Percentiles rank a stretch among this genome's conserved stretches.
Conservation (phyloP, 2,113 vertebrate genomes). For the Myotis brandtii region DNA sequence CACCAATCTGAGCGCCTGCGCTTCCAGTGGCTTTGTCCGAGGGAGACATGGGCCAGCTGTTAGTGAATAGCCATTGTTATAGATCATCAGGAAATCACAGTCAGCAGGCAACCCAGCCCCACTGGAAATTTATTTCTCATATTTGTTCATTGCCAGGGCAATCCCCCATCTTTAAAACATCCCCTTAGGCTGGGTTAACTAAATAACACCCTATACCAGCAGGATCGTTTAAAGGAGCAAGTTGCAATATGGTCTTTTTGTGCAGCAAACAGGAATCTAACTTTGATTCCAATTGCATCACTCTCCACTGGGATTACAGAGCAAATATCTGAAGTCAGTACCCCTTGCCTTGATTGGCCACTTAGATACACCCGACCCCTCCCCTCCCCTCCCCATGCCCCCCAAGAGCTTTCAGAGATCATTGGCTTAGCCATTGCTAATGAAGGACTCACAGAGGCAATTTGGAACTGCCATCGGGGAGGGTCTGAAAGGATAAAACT, state of each 20-base stretch:
- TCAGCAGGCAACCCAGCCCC: conserved; percentile 79
- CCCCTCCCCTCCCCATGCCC: no score
- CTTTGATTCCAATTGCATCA: conserved; percentile 20
- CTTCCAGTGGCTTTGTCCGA: conserved; percentile 87
- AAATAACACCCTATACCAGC: conserved; percentile 43
- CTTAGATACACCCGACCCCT: not conserved
- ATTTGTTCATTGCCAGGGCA: conserved; percentile 72
- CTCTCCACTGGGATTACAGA: not conserved
- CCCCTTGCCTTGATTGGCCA: not conserved
- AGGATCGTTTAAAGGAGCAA: conserved; percentile 42
- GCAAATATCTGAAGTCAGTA: conserved; percentile 18
- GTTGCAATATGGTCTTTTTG: conserved; percentile 29
- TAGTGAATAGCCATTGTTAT: conserved; percentile 88
- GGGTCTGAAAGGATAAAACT: not conserved
- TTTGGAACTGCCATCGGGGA: not conserved
- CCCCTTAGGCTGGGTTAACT: conserved; percentile 64
- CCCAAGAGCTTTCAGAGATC: not conserved
- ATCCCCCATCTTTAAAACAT: conserved; percentile 62
- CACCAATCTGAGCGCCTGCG: conserved; percentile 85
- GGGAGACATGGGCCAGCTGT: conserved; percentile 91
- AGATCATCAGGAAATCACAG: conserved; percentile 87
- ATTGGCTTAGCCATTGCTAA: not conserved
- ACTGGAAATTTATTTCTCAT: conserved; percentile 76
- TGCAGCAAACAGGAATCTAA: conserved; percentile 8
- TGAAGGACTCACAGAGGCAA: not conserved